Conservation (phyloP, 1,140 invertebrate genomes). For the Lineus longissimus region DNA sequence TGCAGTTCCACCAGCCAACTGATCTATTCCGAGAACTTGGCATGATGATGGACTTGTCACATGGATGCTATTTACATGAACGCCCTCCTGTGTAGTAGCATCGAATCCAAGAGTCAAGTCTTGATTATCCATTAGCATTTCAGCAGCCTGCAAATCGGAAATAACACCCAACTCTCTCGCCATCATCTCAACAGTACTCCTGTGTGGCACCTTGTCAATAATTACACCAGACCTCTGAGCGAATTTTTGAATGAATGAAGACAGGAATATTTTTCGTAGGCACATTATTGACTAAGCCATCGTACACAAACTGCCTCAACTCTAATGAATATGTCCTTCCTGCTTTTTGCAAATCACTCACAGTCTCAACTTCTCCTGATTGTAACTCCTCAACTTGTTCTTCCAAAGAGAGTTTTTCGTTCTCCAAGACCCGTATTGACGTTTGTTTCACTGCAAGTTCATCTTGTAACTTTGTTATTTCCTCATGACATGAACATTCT, state of each 20-base stretch:
- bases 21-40: neutral
- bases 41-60: neutral
- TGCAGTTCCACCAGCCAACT: slow-evolving; percentile 8
- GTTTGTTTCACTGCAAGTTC: too few relatives aligned
- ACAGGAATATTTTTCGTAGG: neutral
- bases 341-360: neutral
- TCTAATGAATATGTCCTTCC: neutral
- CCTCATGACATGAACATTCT: too few relatives aligned
- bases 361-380: too few relatives aligned
- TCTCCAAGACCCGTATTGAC: too few relatives aligned
- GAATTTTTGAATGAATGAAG: neutral
- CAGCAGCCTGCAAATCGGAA: neutral
- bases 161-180: slow-evolving; percentile 3
- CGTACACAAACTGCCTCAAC: neutral
- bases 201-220: neutral
- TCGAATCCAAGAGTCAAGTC: slow-evolving; percentile 8
- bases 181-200: slow-evolving; percentile 5
- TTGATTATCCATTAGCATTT: neutral
- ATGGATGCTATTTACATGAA: slow-evolving; percentile 3
- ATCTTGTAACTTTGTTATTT: too few relatives aligned
- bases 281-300: neutral
- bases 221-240: neutral
- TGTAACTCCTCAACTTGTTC: too few relatives aligned
- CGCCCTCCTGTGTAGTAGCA: slow-evolving; percentile 13
- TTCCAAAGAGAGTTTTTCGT: too few relatives aligned